Conservation (phyloP, 1,140 invertebrate genomes). For the Lepidurus arcticus region DNA sequence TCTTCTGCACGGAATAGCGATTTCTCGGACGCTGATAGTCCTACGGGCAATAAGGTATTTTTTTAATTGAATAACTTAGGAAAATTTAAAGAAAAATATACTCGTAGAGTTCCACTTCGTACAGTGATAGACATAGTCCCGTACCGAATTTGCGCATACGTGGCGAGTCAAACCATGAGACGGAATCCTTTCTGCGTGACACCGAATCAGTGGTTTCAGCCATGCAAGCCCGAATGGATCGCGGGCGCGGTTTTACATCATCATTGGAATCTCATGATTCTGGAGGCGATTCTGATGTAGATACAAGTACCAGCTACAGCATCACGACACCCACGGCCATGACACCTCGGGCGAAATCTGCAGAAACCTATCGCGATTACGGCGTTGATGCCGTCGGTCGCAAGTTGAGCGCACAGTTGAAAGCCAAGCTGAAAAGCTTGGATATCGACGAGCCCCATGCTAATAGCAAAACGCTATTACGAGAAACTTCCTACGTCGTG, state of each 20-base stretch:
- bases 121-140: not conserved
- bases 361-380: not conserved
- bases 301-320: constrained; percentile 40
- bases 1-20: constrained; percentile 35
- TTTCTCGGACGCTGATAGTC: constrained; percentile 37
- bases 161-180: constrained; percentile 49
- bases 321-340: constrained; percentile 32
- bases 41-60: constrained; percentile 35
- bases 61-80: not conserved
- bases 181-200: constrained; percentile 49
- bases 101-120: constrained; percentile 1
- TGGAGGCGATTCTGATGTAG: constrained; percentile 42
- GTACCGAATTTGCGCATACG: constrained; percentile 35
- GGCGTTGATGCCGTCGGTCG: not conserved
- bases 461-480: not conserved
- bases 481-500: constrained; percentile 31
- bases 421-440: constrained; percentile 35
- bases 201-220: constrained; percentile 53
- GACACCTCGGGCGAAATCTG: constrained; percentile 5
- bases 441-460: constrained; percentile 29
- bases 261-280: constrained; percentile 39
- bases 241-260: constrained; percentile 33
- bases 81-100: not conserved
- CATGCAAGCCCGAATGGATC: constrained; percentile 42
- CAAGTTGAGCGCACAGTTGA: constrained; percentile 35